Base-by-base conservation (phyloP, 2,113 vertebrate species). In the Triplophysa rosa region DNA sequence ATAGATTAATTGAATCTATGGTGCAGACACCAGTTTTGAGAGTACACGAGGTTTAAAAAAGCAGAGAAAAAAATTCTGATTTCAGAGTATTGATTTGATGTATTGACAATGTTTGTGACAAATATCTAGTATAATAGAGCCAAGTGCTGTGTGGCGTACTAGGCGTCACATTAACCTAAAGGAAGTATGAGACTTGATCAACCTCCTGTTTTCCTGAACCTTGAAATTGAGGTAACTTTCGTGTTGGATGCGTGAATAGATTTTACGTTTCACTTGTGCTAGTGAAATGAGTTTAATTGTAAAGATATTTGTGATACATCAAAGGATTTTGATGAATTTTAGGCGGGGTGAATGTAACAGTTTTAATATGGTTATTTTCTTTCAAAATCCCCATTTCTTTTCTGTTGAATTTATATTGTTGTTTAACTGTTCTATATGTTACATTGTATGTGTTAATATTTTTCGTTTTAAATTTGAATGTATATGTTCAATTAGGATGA, bases 61-160 rank as follows among this genome's bases (percentile, higher is more conserved):
- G 24, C 24, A 24, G 24, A 24, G 26, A 4, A 29, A 29, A 29
- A 29, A 29, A 29, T 29, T 24, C 24, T 24, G 24, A 29, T 29
- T 29, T 29, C 26, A 29, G 26, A 29, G 26, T 29, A 29, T 29
- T 3, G 26, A 29, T 29, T 29, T 29, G 26, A 29, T 29, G 26
- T 29, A 29, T 29, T 2, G 26, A 29, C 26, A 2, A 29, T 29
- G 26, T 29, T 29, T 29, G 26, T 29, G 26, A 54, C 19, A 8
- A 70, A 29, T 70, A 24, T 54, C 56, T 19, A 23, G 19, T 59
- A 61, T 54, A 14, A 4, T 17, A 21, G 12, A 26, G n/a, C 13
- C 56, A 74, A 74, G 71, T 74, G 54, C n/a, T 62, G 71, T 74
- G 71, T 74, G 71, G 71, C 33, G 19, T 74, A 74, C 37, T n/a